These are phyloP conservation scores for Mycetomoellerius zeteki DNA, from an alignment of 1,140 invertebrate species.

Conservation along the genomic window DNA sequence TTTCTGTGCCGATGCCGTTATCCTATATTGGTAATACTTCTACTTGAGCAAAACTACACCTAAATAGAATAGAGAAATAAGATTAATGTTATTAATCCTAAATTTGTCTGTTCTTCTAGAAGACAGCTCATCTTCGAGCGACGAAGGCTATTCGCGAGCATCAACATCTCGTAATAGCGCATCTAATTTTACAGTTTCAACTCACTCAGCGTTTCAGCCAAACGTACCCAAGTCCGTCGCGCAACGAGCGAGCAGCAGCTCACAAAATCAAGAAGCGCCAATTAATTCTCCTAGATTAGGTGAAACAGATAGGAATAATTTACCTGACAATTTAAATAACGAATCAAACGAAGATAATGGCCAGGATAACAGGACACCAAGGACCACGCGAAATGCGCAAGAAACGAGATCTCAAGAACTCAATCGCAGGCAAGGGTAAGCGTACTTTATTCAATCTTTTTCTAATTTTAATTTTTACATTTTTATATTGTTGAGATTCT, in stretches of 20 bases:
- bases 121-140: constrained; percentile 75
- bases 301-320: constrained; percentile 11
- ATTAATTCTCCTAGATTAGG: neutral
- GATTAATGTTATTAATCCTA: neutral
- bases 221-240: constrained; percentile 69
- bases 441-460: neutral
- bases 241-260: constrained; percentile 1
- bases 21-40: constrained; percentile 40
- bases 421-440: neutral
- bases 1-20: neutral
- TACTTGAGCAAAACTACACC: neutral
- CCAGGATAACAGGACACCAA: constrained; percentile 50
- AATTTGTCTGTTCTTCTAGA: constrained; percentile 37
- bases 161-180: constrained; percentile 55
- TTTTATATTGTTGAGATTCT: neutral
- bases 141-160: constrained; percentile 70
- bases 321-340: constrained; percentile 40
- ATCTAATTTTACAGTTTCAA: constrained; percentile 82
- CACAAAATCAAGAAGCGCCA: constrained; percentile 33
- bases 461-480: neutral
- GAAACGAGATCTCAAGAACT: constrained; percentile 35
- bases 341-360: constrained; percentile 36
- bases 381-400: constrained; percentile 27
- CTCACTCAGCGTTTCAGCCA: constrained; percentile 83
- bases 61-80: constrained; percentile 18